These are phyloP conservation scores for Oxyscelio sp. DNA, from an alignment of 2,888 invertebrate species.

Conservation along the genomic window DNA sequence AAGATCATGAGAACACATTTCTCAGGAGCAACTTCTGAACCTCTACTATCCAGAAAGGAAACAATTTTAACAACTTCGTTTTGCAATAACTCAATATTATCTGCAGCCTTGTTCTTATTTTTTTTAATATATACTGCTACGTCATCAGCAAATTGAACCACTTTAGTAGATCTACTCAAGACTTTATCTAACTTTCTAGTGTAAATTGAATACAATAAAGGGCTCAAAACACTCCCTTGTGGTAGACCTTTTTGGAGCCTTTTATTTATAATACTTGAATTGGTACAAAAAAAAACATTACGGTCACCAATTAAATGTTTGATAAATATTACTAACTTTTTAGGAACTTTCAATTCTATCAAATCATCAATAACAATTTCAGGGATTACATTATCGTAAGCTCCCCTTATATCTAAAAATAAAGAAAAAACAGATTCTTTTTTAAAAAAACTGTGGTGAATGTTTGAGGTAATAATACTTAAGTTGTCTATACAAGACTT, in stretches of 20 bases:
- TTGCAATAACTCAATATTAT: neutral
- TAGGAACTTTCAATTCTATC: neutral
- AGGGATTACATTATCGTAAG: too few species aligned
- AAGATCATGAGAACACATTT: slow-evolving; percentile 44
- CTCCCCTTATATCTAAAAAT: too few species aligned
- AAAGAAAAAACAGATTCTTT: too few species aligned
- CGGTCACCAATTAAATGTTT: neutral
- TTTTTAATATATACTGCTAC: slow-evolving; percentile 8
- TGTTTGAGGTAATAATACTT: slow-evolving; percentile 30
- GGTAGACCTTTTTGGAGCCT: neutral
- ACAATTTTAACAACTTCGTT: neutral
- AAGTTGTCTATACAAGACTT: slow-evolving; percentile 58
- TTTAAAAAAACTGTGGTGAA: slow-evolving; percentile 42
- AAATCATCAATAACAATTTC: neutral
- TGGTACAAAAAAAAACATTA: neutral
- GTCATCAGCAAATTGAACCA: slow-evolving; percentile 58
- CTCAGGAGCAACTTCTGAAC: slow-evolving; percentile 11
- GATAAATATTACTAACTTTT: neutral
- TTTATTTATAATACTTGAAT: neutral
- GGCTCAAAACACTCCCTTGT: neutral
- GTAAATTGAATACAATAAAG: neutral
- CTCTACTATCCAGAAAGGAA: too few species aligned
- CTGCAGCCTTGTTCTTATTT: neutral
- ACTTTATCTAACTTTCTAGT: neutral
- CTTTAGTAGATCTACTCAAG: neutral